Conservation (phyloP, 2,113 vertebrate species). For the Lepisosteus oculatus region DNA sequence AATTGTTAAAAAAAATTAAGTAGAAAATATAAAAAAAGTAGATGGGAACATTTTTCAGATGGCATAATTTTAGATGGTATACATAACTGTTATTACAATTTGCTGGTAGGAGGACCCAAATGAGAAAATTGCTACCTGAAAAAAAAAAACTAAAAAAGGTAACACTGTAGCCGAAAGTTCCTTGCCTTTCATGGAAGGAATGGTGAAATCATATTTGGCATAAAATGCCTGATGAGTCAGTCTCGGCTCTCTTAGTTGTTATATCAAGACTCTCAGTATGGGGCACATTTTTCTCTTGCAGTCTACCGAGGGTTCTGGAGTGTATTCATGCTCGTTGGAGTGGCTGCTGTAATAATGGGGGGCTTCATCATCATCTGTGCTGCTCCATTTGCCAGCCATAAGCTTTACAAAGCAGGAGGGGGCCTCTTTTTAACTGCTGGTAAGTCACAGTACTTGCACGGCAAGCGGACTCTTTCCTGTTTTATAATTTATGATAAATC, state of each 20-base stretch:
- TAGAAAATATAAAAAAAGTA: too few species aligned
- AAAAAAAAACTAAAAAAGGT: too few species aligned
- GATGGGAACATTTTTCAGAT: too few species aligned
- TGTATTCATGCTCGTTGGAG: constrained; percentile 85
- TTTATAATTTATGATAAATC: not conserved
- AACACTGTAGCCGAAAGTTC: too few species aligned
- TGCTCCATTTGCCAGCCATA: constrained; percentile 84
- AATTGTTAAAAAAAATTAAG: too few species aligned
- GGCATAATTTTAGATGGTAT: too few species aligned
- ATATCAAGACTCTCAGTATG: not conserved
- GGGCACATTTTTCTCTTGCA: constrained; percentile 40
- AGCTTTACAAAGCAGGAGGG: constrained; percentile 88
- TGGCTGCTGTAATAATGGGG: constrained; percentile 69
- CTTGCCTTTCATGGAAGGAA: not conserved
- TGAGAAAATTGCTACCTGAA: too few species aligned
- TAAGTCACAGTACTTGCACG: constrained; percentile 52
- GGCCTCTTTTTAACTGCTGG: constrained; percentile 81
- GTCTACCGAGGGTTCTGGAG: constrained; percentile 97
- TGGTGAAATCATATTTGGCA: too few species aligned
- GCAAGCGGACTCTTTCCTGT: not conserved
- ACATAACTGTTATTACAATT: too few species aligned
- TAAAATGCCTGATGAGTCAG: too few species aligned
- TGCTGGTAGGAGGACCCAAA: too few species aligned
- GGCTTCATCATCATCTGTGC: constrained; percentile 94
- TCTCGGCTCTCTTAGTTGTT: too few species aligned